These are phyloP conservation scores for Karalla daura DNA, from an alignment of 2,797 vertebrate species.

Conservation along the genomic window DNA sequence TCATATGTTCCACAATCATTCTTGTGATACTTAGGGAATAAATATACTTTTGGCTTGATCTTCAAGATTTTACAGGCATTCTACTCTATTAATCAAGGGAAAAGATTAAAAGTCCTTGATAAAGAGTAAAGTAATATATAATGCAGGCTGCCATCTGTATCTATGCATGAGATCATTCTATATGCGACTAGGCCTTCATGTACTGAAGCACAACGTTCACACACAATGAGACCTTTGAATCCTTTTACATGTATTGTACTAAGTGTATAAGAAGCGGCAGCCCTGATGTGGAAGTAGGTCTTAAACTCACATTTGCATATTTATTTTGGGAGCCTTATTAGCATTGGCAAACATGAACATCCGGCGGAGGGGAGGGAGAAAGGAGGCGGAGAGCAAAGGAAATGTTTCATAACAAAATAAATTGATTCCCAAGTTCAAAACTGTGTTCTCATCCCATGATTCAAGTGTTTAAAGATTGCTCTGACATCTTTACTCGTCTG, in stretches of 20 bases:
- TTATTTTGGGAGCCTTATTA: constrained; percentile 76
- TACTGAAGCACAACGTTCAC: neutral
- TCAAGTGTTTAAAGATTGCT: constrained; percentile 37
- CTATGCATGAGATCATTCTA: neutral
- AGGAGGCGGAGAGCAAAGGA: constrained; percentile 26
- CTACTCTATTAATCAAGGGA: neutral
- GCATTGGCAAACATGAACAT: constrained; percentile 72
- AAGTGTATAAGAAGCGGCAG: constrained; percentile 25
- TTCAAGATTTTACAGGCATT: neutral
- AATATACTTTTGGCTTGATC: neutral
- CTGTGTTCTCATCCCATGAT: constrained; percentile 38
- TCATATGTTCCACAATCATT: neutral
- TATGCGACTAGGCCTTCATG: constrained; percentile 1
- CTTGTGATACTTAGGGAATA: too few relatives aligned
- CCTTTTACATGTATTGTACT: constrained; percentile 34
- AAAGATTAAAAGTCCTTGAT: neutral
- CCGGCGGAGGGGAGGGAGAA: constrained; percentile 14
- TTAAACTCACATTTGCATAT: constrained; percentile 74
- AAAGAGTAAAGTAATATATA: neutral
- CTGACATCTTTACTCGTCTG: constrained; percentile 37
- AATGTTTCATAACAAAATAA: constrained; percentile 59
- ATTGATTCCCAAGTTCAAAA: constrained; percentile 53
- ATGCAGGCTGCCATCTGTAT: neutral
- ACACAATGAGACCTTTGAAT: constrained; percentile 13
- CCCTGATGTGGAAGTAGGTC: constrained; percentile 70